phyloP scores from a whole-genome alignment of 2,113 vertebrate genomes.

The Poecile atricapillus region DNA sequence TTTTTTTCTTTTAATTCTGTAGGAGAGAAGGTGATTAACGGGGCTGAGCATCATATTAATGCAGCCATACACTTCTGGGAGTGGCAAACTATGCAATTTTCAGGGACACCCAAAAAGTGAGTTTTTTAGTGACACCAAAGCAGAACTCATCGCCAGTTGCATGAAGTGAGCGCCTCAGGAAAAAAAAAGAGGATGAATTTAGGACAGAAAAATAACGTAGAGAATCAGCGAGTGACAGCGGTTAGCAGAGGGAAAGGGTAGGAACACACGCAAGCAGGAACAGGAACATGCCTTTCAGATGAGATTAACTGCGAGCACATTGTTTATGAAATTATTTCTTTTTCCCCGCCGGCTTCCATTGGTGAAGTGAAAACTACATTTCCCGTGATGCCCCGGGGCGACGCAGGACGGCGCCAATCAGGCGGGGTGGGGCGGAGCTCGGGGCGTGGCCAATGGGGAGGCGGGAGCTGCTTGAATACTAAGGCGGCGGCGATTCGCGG shows the following conservation, averaged over 20 bases:
- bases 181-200: not conserved
- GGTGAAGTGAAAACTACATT: accelerated
- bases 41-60: not conserved
- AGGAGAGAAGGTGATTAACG: not conserved
- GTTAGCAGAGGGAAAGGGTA: too few relatives aligned
- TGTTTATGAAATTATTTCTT: accelerated
- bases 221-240: not conserved
- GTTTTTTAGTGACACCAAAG: not conserved
- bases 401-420: not conserved
- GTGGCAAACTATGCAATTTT: not conserved
- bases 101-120: not conserved
- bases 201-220: not conserved
- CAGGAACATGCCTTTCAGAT: not conserved
- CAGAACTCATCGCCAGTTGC: not conserved
- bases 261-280: not conserved
- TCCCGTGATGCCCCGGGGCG: not conserved
- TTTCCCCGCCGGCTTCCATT: accelerated
- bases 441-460: not conserved
- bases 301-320: not conserved
- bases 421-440: too few relatives aligned
- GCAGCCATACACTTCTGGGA: too few relatives aligned
- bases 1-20: not conserved
- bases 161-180: not conserved
- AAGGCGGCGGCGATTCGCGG: accelerated
- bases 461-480: not conserved